phyloP scores from a whole-genome alignment of 2,797 vertebrate species.

The Acipenser ruthenus region DNA sequence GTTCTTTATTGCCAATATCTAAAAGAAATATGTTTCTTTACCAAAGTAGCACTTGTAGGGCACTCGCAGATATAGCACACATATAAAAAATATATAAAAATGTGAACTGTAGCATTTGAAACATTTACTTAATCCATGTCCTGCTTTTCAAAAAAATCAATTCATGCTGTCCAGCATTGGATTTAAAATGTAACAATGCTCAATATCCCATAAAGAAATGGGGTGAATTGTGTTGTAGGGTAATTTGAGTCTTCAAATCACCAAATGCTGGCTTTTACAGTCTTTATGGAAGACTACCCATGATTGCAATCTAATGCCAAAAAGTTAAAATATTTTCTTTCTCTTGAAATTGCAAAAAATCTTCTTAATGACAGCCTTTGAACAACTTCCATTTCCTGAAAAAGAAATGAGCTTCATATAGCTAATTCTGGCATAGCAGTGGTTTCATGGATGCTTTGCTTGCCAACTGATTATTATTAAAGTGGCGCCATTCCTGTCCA shows the following conservation, averaged over 20 bases:
- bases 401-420: neutral
- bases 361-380: neutral
- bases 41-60: neutral
- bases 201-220: no score
- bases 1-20: neutral
- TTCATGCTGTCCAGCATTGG: no score
- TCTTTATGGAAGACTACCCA: neutral
- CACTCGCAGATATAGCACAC: neutral
- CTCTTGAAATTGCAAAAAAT: neutral
- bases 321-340: neutral
- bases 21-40: neutral
- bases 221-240: no score
- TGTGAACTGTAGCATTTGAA: no score
- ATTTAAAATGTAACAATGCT: no score
- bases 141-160: no score
- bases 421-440: neutral
- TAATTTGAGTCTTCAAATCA: no score
- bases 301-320: neutral
- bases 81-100: neutral
- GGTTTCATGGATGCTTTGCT: neutral
- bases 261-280: no score
- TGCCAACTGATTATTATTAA: slow-evolving; percentile 1
- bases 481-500: neutral
- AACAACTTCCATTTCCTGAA: slow-evolving; percentile 1
- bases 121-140: no score